Base-by-base conservation (phyloP, 1,140 invertebrate species). In the Monochamus saltuarius region DNA sequence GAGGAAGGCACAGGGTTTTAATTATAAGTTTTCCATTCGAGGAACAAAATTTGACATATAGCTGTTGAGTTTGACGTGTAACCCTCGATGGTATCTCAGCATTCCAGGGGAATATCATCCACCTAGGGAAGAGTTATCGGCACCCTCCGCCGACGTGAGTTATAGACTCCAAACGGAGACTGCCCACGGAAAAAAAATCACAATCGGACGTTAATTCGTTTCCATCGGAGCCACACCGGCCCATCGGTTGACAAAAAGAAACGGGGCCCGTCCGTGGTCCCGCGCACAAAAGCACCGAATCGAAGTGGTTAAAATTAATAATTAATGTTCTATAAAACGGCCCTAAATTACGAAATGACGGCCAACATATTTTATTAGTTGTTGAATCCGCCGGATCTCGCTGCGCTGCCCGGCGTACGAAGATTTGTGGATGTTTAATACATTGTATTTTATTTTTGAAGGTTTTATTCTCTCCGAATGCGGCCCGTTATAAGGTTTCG, bases 361-460 rank as follows among this genome's bases (percentile, higher is more conserved):
- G 61, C 59, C 42, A 51, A 67, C 65, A 67, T 67, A 64, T 64
- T 67, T 67, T 67, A 67, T 67, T 67, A 64, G 61, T 67, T 67
- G 65, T 67, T 64, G 65, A 67, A 62, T 66, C 43, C 53, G 34
- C 54, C 56, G 61, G 22, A 46, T 62, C 61, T 34, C 46, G 37
- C 46, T 49, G 56, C 43, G 54, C 45, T 50, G 58, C 49, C 53
- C 40, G 34, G 40, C 53, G 35, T 40, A 38, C 49, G 57, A 60
- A 58, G 66, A 68, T 68, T 68, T 68, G 66, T 68, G 50, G 59
- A 51, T 65, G 59, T 64, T 68, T 68, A 66, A 68, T 68, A 68
- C 60, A 59, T 68, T 62, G 57, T 68, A 68, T 65, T 68, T 68
- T 60, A 68, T 52, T 63, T 68, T 65, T 62, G 65, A 67, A 59